Conservation (phyloP, 2,113 vertebrate species). For the Ochotona curzoniae region DNA sequence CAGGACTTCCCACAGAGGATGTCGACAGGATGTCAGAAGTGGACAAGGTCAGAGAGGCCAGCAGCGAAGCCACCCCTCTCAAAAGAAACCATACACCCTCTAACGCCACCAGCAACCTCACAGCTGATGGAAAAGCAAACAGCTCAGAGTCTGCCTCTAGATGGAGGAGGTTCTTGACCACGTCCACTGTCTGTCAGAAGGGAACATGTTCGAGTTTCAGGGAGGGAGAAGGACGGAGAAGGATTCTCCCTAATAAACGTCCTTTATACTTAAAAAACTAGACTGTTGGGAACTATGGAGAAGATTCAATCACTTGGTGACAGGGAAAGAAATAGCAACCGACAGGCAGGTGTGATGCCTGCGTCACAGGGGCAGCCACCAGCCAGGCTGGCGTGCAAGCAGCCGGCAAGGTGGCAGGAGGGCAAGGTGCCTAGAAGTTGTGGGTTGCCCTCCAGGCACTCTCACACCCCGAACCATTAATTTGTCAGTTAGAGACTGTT, state of each 20-base stretch:
- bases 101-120: not conserved
- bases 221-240: not conserved
- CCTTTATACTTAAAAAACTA: not conserved
- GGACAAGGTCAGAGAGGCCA: not conserved
- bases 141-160: not conserved
- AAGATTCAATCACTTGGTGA: constrained; percentile 28
- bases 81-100: not conserved
- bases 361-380: not conserved
- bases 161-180: not conserved
- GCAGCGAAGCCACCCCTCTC: not conserved
- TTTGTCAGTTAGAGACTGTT: not conserved
- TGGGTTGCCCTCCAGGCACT: not conserved
- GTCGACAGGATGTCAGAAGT: not conserved
- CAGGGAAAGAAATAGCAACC: not conserved
- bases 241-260: not conserved
- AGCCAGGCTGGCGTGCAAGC: not conserved
- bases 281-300: constrained; percentile 9
- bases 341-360: not conserved
- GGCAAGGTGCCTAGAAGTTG: not conserved
- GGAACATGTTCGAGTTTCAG: not conserved
- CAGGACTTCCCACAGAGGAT: not conserved
- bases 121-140: not conserved
- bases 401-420: not conserved
- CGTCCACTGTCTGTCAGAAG: not conserved
- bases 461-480: not conserved